Base-by-base conservation (phyloP, 2,888 invertebrate genomes). In the Siphlonurus alternatus region DNA sequence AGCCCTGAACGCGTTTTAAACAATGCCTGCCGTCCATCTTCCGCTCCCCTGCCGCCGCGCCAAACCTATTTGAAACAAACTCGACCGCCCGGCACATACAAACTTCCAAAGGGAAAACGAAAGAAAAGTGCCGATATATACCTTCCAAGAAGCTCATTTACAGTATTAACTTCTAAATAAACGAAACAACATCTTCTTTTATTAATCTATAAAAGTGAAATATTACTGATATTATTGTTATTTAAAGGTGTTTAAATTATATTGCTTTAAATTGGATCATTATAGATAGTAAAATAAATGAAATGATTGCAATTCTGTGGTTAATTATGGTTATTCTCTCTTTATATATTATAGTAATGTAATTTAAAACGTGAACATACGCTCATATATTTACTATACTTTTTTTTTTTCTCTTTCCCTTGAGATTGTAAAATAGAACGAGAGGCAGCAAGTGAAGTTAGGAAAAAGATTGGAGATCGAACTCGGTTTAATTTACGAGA, bases 401-500 rank as follows among this genome's bases (percentile, higher is more conserved):
- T 38, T 10, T 10, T 15, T 38, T 38, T 15, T 38, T 10, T 38
- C 5, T 38, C 5, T 38, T 10, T 15, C 38, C 38, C 38, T 15
- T 38, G 15, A 38, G 38, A 15, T 5, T 5, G 38, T 38, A 38
- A 38, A 38, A 38, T 38, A 15, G 5, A 38, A 15, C 5, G 15
- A 10, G 38, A 38, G 38, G 38, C 38, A 38, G 38, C 5, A 38
- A 38, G 15, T n/a, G n/a, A n/a, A 10, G 5, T 38, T 56, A 5
- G 7, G 22, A 56, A 56, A 56, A 56, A 56, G 56, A 56, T 56
- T 56, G 22, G 56, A 56, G 56, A 56, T 56, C 56, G 56, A 56
- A 56, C 56, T 22, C 15, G n/a, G 56, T 56, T 56, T 56, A 56
- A 56, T 56, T 56, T 56, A 56, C 56, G 56, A 56, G 56, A 56